Evolutionary conservation across 1,140 invertebrate genomes (phyloP).

Genomic region (Schmidtea mediterranea): DNA sequence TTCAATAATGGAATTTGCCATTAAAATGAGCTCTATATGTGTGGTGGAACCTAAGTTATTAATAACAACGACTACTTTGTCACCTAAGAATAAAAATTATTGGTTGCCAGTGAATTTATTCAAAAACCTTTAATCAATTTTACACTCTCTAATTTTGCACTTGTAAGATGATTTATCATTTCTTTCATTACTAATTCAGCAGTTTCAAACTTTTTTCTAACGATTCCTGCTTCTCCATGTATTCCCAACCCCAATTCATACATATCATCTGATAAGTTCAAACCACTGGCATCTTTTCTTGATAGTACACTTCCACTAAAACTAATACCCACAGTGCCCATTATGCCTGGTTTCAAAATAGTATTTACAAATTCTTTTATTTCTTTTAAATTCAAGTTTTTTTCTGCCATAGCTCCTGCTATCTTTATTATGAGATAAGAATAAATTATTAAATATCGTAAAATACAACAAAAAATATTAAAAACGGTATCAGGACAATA

Average conservation of each 20-base stretch:
- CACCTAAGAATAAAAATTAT: constrained; percentile 17
- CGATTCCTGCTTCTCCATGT: constrained; percentile 56
- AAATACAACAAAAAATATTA: too few relatives aligned
- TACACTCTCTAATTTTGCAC: not conserved
- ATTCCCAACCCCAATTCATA: constrained; percentile 19
- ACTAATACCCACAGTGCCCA: constrained; percentile 42
- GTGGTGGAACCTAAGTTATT: constrained; percentile 53
- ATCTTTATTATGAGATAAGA: constrained; percentile 28
- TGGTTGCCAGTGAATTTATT: too few relatives aligned
- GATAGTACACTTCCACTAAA: too few relatives aligned
- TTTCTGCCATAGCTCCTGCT: constrained; percentile 41
- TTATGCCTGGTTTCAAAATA: constrained; percentile 11
- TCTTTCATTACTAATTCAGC: not conserved
- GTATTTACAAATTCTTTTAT: constrained; percentile 14
- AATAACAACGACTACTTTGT: constrained; percentile 38
- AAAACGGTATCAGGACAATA: too few relatives aligned
- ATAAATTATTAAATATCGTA: too few relatives aligned
- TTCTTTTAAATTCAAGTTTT: constrained; percentile 32
- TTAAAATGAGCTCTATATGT: constrained; percentile 46
- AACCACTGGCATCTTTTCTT: too few relatives aligned
- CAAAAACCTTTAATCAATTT: not conserved
- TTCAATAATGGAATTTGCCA: constrained; percentile 38
- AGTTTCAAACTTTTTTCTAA: constrained; percentile 33
- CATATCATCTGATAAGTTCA: too few relatives aligned
- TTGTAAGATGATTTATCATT: too few relatives aligned